phyloP scores from a whole-genome alignment of 2,888 invertebrate species.

The Scelioninae gen. 2 region DNA sequence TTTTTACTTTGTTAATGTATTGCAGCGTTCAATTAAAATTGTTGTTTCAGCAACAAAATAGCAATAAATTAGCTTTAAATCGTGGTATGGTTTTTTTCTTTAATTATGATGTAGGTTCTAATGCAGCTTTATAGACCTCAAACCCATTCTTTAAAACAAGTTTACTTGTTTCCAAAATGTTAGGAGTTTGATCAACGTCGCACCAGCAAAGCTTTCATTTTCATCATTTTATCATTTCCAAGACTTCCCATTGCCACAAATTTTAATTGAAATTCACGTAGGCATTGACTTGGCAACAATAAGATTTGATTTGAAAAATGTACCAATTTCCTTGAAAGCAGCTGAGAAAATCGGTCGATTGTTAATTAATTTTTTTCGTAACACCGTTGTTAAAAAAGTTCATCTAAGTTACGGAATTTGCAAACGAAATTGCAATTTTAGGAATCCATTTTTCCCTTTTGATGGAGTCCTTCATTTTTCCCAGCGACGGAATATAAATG shows the following conservation, averaged over 20 bases:
- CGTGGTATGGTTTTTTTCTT: too few relatives aligned
- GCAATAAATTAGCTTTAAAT: too few relatives aligned
- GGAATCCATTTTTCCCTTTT: conserved; percentile 39
- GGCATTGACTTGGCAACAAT: background rate
- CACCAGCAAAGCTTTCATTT: too few relatives aligned
- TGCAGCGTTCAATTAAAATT: too few relatives aligned
- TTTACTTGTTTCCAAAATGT: too few relatives aligned
- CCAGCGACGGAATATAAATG: conserved; percentile 31
- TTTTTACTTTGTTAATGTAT: too few relatives aligned
- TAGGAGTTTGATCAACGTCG: too few relatives aligned
- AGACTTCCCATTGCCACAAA: conserved; percentile 17
- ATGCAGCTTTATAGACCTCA: too few relatives aligned
- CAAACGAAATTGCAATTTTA: conserved; percentile 37
- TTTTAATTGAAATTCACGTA: conserved; percentile 24
- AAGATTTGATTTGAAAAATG: conserved; percentile 15
- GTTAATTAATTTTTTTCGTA: conserved; percentile 41
- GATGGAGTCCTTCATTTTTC: conserved; percentile 33
- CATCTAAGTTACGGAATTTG: conserved; percentile 33
- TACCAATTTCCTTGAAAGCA: conserved; percentile 1
- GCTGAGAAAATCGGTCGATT: conserved; percentile 34
- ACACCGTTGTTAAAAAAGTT: conserved; percentile 20
- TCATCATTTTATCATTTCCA: too few relatives aligned
- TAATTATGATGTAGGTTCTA: too few relatives aligned
- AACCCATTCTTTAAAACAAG: too few relatives aligned
- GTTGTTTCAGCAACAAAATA: too few relatives aligned